Percentiles rank a stretch among this genome's conserved stretches.
Conservation (phyloP, 2,797 vertebrate genomes). For the Coccyzus lansbergi region DNA sequence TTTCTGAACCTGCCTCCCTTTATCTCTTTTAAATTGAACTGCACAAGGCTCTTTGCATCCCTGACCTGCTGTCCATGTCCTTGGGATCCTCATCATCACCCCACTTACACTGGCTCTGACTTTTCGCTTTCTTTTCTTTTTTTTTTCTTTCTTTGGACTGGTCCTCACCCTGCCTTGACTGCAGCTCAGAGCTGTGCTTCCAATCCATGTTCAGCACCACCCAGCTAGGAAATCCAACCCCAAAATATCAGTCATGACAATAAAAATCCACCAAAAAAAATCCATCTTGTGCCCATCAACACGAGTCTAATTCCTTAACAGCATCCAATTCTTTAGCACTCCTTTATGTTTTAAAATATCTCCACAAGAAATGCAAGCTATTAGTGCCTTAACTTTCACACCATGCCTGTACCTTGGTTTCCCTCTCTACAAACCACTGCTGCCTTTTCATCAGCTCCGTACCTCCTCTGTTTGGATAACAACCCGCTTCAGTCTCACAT, state of each 20-base stretch:
- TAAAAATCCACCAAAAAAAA: neutral
- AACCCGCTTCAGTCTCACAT: neutral
- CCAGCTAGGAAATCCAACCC: neutral
- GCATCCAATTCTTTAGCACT: neutral
- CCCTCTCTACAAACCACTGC: neutral
- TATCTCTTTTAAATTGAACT: neutral
- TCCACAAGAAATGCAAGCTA: neutral
- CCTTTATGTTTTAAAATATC: neutral
- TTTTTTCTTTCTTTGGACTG: neutral
- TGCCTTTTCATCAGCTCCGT: neutral
- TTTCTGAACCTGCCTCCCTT: neutral
- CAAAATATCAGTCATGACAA: neutral
- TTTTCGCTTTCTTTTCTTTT: neutral
- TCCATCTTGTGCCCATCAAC: neutral
- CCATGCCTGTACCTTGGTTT: neutral
- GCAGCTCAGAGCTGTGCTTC: neutral
- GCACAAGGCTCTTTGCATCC: neutral
- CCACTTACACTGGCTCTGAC: neutral
- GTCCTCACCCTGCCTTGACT: neutral
- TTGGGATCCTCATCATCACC: neutral
- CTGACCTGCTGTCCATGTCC: neutral
- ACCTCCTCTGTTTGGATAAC: neutral
- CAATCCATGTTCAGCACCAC: neutral
- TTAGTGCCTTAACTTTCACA: neutral
- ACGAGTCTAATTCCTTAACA: neutral